Base-by-base conservation (phyloP, 2,797 vertebrate species). In the Rhinatrema bivittatum region DNA sequence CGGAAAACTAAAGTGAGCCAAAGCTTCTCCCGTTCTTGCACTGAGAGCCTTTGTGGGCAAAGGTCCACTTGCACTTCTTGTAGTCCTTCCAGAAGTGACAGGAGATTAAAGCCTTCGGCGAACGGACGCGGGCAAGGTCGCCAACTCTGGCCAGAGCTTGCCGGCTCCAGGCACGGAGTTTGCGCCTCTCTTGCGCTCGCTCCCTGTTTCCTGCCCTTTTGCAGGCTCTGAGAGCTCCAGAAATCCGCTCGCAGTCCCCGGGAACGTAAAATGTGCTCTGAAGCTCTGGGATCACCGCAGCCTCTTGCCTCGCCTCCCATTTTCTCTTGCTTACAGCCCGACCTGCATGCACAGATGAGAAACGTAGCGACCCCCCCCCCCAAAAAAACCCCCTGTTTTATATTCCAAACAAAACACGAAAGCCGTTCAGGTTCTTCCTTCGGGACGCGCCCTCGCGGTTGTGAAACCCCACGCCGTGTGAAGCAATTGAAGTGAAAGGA, bases 401-500 rank as follows among this genome's bases (percentile, higher is more conserved):
- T 60, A 26, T 63, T 65, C 62, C 50, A 59, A 64, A 50, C 24
- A 36, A 26, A 57, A 36, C 60, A 55, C 67, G 58, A 68, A 66
- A 60, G 51, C 61, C 2, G 0, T 46, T 63, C 25, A 33, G 49
- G 55, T 32, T 53, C 49, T 54, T 70, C 53, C 59, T 55, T 60
- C 48, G 39, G 51, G 32, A 30, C 62, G 57, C 56, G 51, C 39
- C 49, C 46, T 66, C 63, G 60, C 45, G 48, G 41, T 60, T 72
- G 71, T 46, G 60, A 51, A 36, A n/a, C n/a, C 54, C 56, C 50
- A 50, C 57, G 48, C 46, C 66, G 59, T 53, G 42, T 58, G 68
- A 72, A 69, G 55, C 72, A 71, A 78, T 74, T 74, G 72, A 63
- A 48, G 40, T 36, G 39, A 48, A n/a, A 58, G 42, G 25, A 68